Evolutionary conservation across 2,888 invertebrate species (phyloP), one percentile per base, ranked within the genome.

Genomic region (Lasioglossum villosulum): DNA sequence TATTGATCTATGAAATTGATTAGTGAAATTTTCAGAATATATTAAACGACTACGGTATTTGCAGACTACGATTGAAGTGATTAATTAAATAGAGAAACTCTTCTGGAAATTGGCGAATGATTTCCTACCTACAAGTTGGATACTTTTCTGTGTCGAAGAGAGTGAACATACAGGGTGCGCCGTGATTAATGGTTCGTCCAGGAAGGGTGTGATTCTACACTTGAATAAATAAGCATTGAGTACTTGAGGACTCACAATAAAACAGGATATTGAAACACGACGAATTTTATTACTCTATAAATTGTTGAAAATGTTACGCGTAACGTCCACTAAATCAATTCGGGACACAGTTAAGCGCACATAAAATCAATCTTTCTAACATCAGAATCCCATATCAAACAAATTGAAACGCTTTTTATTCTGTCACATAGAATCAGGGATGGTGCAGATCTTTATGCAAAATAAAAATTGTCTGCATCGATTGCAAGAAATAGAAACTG

Each of bases 201-300:
- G 63, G 63, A 63, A 63, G 63, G 63, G 63, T 63, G 30, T 63
- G 63, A 63, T 63, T 63, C 63, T 63, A 63, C 63, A 63, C 63
- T 8, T 30, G 63, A 63, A 63, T 30, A 63, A 63, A 63, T 63
- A 30, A 63, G 63, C 30, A 16, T 30, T 63, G 63, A 30, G 5
- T 30, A 27, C 27, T 63, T 12, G 16, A 16, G 63, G 6, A 30
- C 63, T 30, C 63, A 63, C 63, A 63, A 63, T 30, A 30, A 63
- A 63, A 63, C 63, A 30, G 63, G 63, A 63, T 30, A 63, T 14
- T 63, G 27, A 63, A 30, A 19, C 63, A 19, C 63, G 63, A 63
- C 16, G 30, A 63, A 30, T 63, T 63, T 63, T 63, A 63, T 63
- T 70, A 70, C 12, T 70, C 37, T 70, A 70, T 70, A 70, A 70